Conservation (phyloP, 2,797 vertebrate genomes). For the Pseudotriccus pelzelni region DNA sequence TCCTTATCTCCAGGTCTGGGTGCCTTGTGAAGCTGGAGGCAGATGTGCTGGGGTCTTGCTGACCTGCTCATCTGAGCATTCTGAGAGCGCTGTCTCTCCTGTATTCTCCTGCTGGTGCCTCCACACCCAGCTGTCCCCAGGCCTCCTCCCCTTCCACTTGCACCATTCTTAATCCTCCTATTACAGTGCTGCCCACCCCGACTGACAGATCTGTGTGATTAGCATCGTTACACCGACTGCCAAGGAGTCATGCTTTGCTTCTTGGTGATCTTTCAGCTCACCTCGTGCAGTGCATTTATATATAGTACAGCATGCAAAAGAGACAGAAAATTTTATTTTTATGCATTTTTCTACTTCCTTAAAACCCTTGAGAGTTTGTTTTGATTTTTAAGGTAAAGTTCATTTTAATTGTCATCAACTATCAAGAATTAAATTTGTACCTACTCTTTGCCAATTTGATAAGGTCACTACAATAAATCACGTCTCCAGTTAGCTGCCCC, state of each 20-base stretch:
- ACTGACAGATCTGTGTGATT: background rate
- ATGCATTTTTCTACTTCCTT: background rate
- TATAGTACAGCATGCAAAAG: background rate
- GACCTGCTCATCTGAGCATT: background rate
- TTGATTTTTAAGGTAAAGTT: background rate
- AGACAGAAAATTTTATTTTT: background rate
- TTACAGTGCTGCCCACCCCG: background rate
- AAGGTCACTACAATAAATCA: background rate
- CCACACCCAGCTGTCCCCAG: background rate
- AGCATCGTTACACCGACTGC: background rate
- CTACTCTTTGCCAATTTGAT: background rate
- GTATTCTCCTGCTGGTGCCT: background rate
- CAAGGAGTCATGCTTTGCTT: background rate
- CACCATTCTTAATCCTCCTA: background rate
- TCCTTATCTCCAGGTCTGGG: background rate
- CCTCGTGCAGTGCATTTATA: background rate
- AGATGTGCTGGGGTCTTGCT: background rate
- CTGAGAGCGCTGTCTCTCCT: background rate
- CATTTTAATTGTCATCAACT: background rate
- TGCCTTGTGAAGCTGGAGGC: background rate
- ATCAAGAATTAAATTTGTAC: background rate
- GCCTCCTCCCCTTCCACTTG: background rate
- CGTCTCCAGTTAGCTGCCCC: accelerated
- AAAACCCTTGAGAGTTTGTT: background rate
- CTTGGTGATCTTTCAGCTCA: background rate